Base-by-base conservation (phyloP, 2,888 invertebrate species). In the Xestia rhomboidea region DNA sequence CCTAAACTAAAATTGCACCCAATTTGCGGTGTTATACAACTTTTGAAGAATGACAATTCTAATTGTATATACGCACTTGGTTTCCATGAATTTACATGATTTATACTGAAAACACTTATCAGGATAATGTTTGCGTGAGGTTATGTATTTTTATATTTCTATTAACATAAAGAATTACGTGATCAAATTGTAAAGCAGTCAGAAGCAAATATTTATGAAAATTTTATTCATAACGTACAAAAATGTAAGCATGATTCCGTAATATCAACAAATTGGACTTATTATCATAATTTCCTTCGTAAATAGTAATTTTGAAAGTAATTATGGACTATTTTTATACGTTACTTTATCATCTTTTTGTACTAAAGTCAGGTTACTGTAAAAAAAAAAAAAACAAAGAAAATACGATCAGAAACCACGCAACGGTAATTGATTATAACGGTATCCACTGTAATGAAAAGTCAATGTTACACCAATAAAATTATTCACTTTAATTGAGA, bases 231-330 rank as follows among this genome's bases (percentile, higher is more conserved):
- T 83, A 68, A 51, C 18, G 41, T 41, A 13, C 18, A 44, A 54
- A 83, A 69, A 66, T 46, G 38, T 68, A 38, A 67, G 51, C 79
- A 44, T 57, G 13, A 54, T 57, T 49, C 10, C 0, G 44, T 64
- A 81, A 66, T 79, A 66, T 63, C 27, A 79, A 64, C 46, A 84
- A 84, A 72, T 84, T 72, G n/a, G 3, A 24, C 34, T 71, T 77
- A 83, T 79, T 81, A 66, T 30, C 30, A 72, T 81, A 84, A 81
- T 84, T 68, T 51, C 1, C n/a, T 27, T 46, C 30, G 64, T 79
- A 54, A 84, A 79, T 54, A 68, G 79, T 68, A 15, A 70, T 10
- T 51, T 54, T 2, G 27, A 49, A 64, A 76, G 27, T 44, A 57
- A 21, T 51, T 66, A 44, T 15, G 21, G 24, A 60, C n/a, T 69